Evolutionary conservation across 2,888 invertebrate species (phyloP), one percentile per base, ranked within the genome.

Genomic region (Tiliacea aurago): DNA sequence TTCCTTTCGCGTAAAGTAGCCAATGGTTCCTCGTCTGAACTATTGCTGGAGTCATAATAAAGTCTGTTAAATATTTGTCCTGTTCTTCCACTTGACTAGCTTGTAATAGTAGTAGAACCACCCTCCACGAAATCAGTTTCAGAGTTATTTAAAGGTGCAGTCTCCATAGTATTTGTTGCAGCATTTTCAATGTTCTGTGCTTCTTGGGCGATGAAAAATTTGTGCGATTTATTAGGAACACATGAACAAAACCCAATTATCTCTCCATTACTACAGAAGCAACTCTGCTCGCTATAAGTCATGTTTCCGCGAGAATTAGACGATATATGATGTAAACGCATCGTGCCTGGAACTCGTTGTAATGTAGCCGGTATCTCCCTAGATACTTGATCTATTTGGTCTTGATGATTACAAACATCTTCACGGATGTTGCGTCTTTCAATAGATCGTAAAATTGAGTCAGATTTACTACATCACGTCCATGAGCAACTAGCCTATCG

Each of bases 391-490:
- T 76, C 70, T 61, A 62, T 75, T 71, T 69, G 69, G 69, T 69
- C 73, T 70, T 66, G 73, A 73, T 69, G 58, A 65, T 73, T 73
- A 65, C 72, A 77, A 66, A 73, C 70, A 77, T 69, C 65, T 65
- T 73, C 49, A 61, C 68, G 56, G 69, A 77, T 73, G 69, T 69
- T 67, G 58, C 68, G 64, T 69, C 64, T 64, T 72, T 64, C 72
- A 64, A 76, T 69, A 65, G 68, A 76, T 68, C 75, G 75, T 75
- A 75, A 70, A 70, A 70, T 75, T 75, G 75, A 70, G 70, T 70
- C 70, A 62, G 70, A 70, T 75, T 75, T 75, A 67, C 70, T 70
- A 75, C 75, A 75, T 75, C 67, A 70, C 75, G 70, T 74, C 65
- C 74, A 78, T 70, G 70, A 62, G 70, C 77, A 70, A 70, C 77